phyloP scores from a whole-genome alignment of 1,140 invertebrate genomes.

The Drosophila sturtevanti region DNA sequence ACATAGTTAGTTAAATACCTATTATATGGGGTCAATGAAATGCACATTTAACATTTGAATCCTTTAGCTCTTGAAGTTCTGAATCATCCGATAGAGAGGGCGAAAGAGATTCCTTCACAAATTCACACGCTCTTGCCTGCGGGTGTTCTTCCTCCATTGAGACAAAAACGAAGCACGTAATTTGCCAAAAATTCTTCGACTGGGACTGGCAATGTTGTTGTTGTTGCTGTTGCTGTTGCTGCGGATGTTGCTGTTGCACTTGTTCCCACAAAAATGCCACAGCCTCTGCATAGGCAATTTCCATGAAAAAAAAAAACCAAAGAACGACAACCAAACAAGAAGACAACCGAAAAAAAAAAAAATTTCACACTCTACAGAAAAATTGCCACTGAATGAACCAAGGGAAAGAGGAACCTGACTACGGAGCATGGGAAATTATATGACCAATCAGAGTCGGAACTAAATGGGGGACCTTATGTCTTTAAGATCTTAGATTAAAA shows the following conservation, averaged over 20 bases:
- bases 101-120: slow-evolving; percentile 22
- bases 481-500: too few species aligned
- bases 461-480: too few species aligned
- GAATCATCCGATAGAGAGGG: neutral
- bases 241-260: slow-evolving; percentile 49
- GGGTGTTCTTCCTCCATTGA: slow-evolving; percentile 54
- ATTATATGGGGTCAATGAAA: too few species aligned
- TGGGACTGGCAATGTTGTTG: neutral
- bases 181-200: slow-evolving; percentile 26
- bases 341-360: slow-evolving; percentile 42
- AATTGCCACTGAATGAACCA: slow-evolving; percentile 2
- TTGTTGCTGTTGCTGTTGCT: slow-evolving; percentile 31
- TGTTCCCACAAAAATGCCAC: slow-evolving; percentile 73
- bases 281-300: slow-evolving; percentile 72
- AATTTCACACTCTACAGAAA: slow-evolving; percentile 68
- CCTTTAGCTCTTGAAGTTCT: neutral
- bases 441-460: neutral
- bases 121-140: slow-evolving; percentile 74
- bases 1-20: neutral
- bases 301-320: slow-evolving; percentile 68
- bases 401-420: slow-evolving; percentile 23
- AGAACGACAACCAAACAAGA: slow-evolving; percentile 26
- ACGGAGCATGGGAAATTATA: slow-evolving; percentile 6
- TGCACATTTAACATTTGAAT: neutral
- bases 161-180: slow-evolving; percentile 59